phyloP scores from a whole-genome alignment of 2,113 vertebrate genomes.

The Microcebus jonahi region DNA sequence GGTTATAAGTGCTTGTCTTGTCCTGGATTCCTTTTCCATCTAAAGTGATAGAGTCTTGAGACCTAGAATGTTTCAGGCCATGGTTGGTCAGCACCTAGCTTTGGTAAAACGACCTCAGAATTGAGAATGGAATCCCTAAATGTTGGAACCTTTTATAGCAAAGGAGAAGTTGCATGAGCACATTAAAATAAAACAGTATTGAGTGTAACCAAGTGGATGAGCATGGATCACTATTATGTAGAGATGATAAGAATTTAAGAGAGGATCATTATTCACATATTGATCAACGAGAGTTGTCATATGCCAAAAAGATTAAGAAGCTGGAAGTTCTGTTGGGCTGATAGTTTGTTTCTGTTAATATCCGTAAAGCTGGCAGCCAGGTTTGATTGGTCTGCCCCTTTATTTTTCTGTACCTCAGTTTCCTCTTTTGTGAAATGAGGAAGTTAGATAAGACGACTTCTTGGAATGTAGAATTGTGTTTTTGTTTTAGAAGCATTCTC shows the following conservation, averaged over 20 bases:
- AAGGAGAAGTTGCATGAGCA: background rate
- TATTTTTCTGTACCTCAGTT: background rate
- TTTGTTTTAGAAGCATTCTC: conserved; percentile 30
- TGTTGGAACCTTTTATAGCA: background rate
- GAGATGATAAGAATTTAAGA: background rate
- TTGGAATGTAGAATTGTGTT: conserved; percentile 42
- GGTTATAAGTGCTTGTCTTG: background rate
- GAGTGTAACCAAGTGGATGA: background rate
- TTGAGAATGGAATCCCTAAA: background rate
- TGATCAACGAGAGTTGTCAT: background rate
- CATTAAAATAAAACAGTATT: background rate
- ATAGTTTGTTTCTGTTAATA: background rate
- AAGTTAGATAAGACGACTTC: background rate
- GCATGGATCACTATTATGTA: background rate
- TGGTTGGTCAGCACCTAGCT: background rate
- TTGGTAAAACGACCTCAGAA: conserved; percentile 33
- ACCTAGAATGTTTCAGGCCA: background rate
- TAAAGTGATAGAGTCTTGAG: background rate
- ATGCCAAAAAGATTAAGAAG: background rate
- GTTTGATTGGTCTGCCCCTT: background rate
- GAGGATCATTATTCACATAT: background rate
- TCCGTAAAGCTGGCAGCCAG: background rate
- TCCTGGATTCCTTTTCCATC: conserved; percentile 30
- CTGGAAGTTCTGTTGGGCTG: background rate
- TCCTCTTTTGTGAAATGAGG: background rate